Base-by-base conservation (phyloP, 2,113 vertebrate species). In the Chloropsis cyanopogon region DNA sequence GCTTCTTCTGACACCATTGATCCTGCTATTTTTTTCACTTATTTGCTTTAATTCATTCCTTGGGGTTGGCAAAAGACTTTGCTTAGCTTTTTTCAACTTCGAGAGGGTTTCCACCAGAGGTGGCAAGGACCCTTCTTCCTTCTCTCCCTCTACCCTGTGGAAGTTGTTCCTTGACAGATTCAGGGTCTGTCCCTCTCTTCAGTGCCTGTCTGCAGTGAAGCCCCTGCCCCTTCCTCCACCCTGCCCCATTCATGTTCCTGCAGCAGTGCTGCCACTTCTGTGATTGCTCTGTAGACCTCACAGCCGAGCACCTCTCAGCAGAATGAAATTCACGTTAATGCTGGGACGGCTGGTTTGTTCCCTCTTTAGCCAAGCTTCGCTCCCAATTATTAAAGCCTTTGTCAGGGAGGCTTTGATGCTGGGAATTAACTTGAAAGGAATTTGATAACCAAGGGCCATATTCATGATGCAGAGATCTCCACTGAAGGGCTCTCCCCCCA, bases 391-490 rank as follows among this genome's bases (percentile, higher is more conserved):
- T 78, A 82, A 90, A 78, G 24, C 7, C 28, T 91, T 92, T 86
- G 65, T 82, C 15, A 31, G 37, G 52, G 26, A 86, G 83, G 53
- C 71, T 95, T 92, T 91, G 81, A 71, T 94, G 73, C 84, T 90
- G 37, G 84, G 84, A 72, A 65, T 88, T 88, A 85, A 88, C 76
- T 94, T 92, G 86, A 94, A 94, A 96, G 77, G 56, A 79, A 90
- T 88, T 92, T 82, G 82, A 95, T 94, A 95, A 95, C 60, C 61
- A 63, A 81, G 77, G 86, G 82, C 79, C 80, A 82, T 92, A 90
- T 65, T 75, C 42, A 21, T 44, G 61, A 71, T 88, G 79, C 20
- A 11, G 68, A 94, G 94, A 72, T 88, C 92, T 86, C 77, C 69
- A 72, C 21, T 89, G 88, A 86, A 92, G 82, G 93, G 92, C 50